Evolutionary conservation across 2,797 vertebrate species (phyloP).

Genomic region (Rhynchotus rufescens): DNA sequence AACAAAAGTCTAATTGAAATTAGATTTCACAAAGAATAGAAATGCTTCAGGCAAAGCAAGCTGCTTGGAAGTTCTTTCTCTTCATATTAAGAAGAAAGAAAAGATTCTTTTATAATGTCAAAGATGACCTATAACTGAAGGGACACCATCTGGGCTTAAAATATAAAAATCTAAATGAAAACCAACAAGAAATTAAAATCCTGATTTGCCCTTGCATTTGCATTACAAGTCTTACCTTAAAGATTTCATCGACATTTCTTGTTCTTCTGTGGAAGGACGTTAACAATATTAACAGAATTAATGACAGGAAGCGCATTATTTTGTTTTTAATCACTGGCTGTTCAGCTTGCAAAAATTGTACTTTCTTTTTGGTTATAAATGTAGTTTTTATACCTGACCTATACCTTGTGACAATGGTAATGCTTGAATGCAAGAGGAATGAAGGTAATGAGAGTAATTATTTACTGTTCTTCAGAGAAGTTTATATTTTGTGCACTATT

Average conservation of each 20-base stretch:
- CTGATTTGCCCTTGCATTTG: conserved; percentile 24
- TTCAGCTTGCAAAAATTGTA: background rate
- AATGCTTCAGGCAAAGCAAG: background rate
- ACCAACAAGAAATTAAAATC: background rate
- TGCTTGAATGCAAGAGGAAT: background rate
- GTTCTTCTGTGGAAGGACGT: conserved; percentile 14
- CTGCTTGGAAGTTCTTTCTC: background rate
- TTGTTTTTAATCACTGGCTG: background rate
- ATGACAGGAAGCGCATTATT: background rate
- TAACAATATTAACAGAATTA: conserved; percentile 35
- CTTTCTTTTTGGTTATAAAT: background rate
- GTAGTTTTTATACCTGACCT: background rate
- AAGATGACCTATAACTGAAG: background rate
- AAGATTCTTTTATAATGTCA: background rate
- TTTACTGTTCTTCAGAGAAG: background rate
- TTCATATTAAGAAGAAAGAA: background rate
- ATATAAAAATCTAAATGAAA: background rate
- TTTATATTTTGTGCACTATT: background rate
- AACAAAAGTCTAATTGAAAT: background rate
- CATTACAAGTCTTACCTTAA: conserved; percentile 55
- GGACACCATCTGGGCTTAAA: background rate
- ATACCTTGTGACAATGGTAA: background rate
- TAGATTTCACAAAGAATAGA: background rate
- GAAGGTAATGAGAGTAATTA: no score
- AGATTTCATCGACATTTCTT: conserved; percentile 35